phyloP scores from a whole-genome alignment of 2,113 vertebrate species.

The Petromus typicus region DNA sequence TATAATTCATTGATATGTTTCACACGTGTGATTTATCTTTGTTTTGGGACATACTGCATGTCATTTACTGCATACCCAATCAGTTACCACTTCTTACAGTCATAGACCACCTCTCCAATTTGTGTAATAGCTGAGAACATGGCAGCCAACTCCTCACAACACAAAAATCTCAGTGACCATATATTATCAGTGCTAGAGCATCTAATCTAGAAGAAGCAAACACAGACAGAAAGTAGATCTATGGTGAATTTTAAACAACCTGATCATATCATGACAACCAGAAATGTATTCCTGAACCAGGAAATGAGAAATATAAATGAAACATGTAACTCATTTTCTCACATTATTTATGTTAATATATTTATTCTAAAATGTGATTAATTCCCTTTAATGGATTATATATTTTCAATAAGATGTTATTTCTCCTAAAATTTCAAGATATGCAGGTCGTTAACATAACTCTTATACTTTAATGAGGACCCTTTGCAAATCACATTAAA shows the following conservation, averaged over 20 bases:
- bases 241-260: not conserved
- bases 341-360: not conserved
- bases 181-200: fast-evolving
- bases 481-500: not conserved
- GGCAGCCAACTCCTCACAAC: not conserved
- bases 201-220: not conserved
- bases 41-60: not conserved
- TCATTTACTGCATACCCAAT: not conserved
- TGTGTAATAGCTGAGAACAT: not conserved
- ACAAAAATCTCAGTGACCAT: not conserved
- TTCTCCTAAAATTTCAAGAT: not conserved
- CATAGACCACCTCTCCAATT: not conserved
- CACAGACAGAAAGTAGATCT: not conserved
- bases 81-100: not conserved
- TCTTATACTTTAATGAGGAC: not conserved
- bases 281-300: not conserved
- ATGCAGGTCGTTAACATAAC: not conserved
- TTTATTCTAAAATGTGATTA: not conserved
- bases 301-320: not conserved
- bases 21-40: not conserved
- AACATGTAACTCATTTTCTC: not conserved
- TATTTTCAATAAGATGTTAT: not conserved
- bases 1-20: not conserved
- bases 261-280: not conserved
- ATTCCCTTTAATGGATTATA: not conserved